Evolutionary conservation across 2,797 vertebrate genomes (phyloP), one percentile per base, ranked within the genome.

Genomic region (Harpagifer antarcticus): DNA sequence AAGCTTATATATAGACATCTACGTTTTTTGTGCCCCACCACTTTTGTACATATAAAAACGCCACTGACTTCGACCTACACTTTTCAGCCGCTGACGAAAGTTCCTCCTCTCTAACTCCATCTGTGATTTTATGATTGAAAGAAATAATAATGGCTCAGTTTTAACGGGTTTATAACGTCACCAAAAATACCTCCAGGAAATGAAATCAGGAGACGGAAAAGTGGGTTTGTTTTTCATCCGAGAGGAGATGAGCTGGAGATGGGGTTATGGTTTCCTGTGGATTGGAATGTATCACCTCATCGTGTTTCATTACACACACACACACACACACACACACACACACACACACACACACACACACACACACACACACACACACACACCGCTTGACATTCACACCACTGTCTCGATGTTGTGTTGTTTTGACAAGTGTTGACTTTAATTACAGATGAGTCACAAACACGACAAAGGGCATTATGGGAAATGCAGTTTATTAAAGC

Each of bases 251-350:
- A 70, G 74, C 55, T 3, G 8, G 63, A 56, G 78, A 84, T 77
- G 72, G 13, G 31, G 63, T 85, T 78, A 72, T 52, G 66, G 62
- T n/a, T 81, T 72, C 63, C 40, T 75, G 79, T 74, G 77, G 67
- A 85, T 78, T 87, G 85, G 85, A 87, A 88, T 84, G 89, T 81
- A 89, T 89, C 80, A 81, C 78, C 77, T 85, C 74, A 81, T 84
- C 52, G 8, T 72, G 82, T 85, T 79, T 81, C 72, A 81, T 86
- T 81, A 80, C 8, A n/a, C 3, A 4, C 27, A 23, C 23, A 23
- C 23, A 23, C 23, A 3, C 23, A 23, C 23, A 23, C 23, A 23
- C 23, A 23, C 23, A 23, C 23, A 23, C 23, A 23, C 23, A 23
- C 23, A 23, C 23, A 23, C 23, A 23, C 23, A 23, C 20, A 23